These are phyloP conservation scores for Vanessa tameamea DNA, from an alignment of 1,140 invertebrate genomes.

Conservation along the genomic window DNA sequence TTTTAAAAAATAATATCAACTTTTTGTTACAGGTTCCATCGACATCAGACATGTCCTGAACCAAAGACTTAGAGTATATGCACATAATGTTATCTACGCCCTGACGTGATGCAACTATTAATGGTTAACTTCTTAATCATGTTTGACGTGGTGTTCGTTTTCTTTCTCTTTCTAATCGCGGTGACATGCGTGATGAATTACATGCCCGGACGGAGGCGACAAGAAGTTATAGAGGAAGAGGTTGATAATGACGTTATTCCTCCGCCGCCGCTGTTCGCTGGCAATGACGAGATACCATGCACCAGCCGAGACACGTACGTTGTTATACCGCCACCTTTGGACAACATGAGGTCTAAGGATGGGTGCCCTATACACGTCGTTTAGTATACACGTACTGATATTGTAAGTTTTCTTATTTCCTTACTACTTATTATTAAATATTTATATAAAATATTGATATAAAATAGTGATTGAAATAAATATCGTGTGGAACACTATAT, in stretches of 20 bases:
- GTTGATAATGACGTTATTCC: constrained; percentile 77
- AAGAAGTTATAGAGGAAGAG: constrained; percentile 65
- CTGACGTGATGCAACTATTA: constrained; percentile 87
- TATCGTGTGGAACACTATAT: no score
- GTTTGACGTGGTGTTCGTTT: constrained; percentile 92
- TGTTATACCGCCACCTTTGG: constrained; percentile 71
- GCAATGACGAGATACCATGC: constrained; percentile 52
- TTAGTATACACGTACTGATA: constrained; percentile 67
- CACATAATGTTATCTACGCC: constrained; percentile 63
- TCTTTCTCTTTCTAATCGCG: constrained; percentile 90
- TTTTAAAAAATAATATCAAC: background rate
- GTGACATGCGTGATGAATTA: constrained; percentile 91
- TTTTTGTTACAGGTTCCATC: constrained; percentile 39
- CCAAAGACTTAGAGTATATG: constrained; percentile 21
- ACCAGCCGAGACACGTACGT: constrained; percentile 73
- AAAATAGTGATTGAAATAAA: no score
- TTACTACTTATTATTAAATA: background rate
- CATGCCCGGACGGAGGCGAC: constrained; percentile 81
- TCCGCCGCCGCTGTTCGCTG: constrained; percentile 72
- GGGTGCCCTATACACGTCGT: constrained; percentile 78
- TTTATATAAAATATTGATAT: no score
- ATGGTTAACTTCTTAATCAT: constrained; percentile 91
- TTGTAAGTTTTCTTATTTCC: constrained; percentile 52
- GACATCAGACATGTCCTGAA: constrained; percentile 36
- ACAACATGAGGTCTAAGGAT: constrained; percentile 64